Conservation (phyloP, 2,797 vertebrate genomes). For the Pseudochirops cupreus region DNA sequence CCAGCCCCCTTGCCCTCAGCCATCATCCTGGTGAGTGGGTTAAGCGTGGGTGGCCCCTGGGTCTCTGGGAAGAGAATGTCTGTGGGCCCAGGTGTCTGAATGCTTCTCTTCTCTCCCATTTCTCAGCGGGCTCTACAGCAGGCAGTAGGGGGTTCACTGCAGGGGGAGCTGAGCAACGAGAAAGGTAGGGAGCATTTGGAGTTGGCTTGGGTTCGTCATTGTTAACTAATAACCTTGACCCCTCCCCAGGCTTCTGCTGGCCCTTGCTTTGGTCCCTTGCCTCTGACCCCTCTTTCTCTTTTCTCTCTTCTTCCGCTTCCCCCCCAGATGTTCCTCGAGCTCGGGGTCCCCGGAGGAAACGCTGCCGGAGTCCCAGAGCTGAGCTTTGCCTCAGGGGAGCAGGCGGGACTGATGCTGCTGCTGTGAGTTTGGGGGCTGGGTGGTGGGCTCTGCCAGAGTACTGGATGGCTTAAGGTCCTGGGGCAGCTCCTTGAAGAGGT, state of each 20-base stretch:
- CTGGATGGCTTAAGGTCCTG: too few species aligned
- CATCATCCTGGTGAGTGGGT: constrained; percentile 77
- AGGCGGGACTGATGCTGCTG: constrained; percentile 68
- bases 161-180: constrained; percentile 73
- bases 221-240: too few species aligned
- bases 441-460: too few species aligned
- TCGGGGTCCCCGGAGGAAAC: constrained; percentile 76
- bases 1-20: constrained; percentile 64
- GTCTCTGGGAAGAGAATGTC: background rate
- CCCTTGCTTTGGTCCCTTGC: background rate
- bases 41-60: background rate
- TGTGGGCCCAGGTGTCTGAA: background rate
- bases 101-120: background rate
- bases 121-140: constrained; percentile 81
- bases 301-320: background rate
- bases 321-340: constrained; percentile 76
- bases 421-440: constrained; percentile 68
- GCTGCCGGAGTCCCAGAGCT: constrained; percentile 77
- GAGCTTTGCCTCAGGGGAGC: constrained; percentile 72
- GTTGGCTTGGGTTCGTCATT: background rate
- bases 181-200: constrained; percentile 73
- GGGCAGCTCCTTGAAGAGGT: background rate
- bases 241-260: background rate
- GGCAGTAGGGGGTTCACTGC: constrained; percentile 77
- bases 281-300: background rate